Evolutionary conservation across 2,797 vertebrate genomes (phyloP).

Genomic region (Enteromius mattozi): DNA sequence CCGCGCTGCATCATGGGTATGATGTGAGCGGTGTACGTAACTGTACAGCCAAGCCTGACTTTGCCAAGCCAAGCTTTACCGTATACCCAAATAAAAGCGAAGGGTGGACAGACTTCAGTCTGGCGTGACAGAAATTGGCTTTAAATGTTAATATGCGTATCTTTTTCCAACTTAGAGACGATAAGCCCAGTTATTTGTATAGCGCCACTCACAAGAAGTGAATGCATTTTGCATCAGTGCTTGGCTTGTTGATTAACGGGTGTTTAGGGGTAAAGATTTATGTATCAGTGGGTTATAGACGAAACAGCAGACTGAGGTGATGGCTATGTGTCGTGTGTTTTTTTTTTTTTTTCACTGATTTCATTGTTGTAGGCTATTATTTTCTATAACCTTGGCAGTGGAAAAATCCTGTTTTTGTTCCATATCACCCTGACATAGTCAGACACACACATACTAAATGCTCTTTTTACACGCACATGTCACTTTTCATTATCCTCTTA

Average conservation of each 20-base stretch:
- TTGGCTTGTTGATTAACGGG: background rate
- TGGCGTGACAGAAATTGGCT: background rate
- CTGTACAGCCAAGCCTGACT: background rate
- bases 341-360: background rate
- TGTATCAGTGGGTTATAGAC: background rate
- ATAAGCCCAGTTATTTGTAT: background rate
- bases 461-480: too few relatives aligned
- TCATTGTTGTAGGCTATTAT: background rate
- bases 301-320: background rate
- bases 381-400: background rate
- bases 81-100: background rate
- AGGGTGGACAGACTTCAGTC: background rate
- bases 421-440: background rate
- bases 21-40: background rate
- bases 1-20: conserved; percentile 72
- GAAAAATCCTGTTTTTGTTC: background rate
- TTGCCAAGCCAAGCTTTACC: background rate
- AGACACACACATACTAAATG: too few relatives aligned
- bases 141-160: background rate
- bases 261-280: background rate
- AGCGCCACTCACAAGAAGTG: background rate
- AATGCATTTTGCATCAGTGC: background rate
- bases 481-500: too few relatives aligned
- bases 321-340: background rate
- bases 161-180: background rate